phyloP scores from a whole-genome alignment of 2,797 vertebrate species.

The Gymnoscopelus braueri region DNA sequence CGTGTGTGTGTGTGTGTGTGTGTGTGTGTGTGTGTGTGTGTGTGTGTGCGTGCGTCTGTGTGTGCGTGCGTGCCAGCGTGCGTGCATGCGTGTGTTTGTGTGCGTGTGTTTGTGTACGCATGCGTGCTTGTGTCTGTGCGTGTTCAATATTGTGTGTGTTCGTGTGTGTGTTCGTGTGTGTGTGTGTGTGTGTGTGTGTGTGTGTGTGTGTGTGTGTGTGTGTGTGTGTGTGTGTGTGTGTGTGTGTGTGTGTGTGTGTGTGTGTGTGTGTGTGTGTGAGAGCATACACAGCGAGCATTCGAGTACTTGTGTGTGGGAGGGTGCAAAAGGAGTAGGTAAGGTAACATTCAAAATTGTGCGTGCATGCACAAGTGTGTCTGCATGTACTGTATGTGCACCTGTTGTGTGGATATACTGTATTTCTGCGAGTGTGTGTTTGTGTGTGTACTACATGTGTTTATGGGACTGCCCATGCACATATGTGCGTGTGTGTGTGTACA shows the following conservation, averaged over 20 bases:
- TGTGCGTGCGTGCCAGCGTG: conserved; percentile 9
- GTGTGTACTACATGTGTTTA: not conserved
- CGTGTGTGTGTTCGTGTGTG: conserved; percentile 14
- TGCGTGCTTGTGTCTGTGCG: conserved; percentile 3
- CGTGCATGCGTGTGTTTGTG: conserved; percentile 17
- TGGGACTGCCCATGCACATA: too few relatives aligned
- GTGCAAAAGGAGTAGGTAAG: conserved; percentile 48
- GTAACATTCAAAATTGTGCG: conserved; percentile 56
- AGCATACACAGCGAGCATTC: too few relatives aligned
- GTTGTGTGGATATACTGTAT: too few relatives aligned
- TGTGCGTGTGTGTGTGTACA: conserved; percentile 23
- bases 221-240: conserved; percentile 26
- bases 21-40: conserved; percentile 6
- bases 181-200: conserved; percentile 33
- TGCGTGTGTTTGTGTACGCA: not conserved
- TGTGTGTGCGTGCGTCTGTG: conserved; percentile 38
- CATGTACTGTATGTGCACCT: too few relatives aligned
- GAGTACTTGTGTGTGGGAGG: not conserved
- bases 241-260: conserved; percentile 25
- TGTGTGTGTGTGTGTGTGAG: conserved; percentile 15
- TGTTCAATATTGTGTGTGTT: conserved; percentile 1
- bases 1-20: conserved; percentile 10
- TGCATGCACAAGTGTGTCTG: not conserved
- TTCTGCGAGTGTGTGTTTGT: not conserved
- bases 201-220: conserved; percentile 5